These are phyloP conservation scores for Onthophagus taurus DNA, from an alignment of 1,140 invertebrate genomes.

Conservation along the genomic window DNA sequence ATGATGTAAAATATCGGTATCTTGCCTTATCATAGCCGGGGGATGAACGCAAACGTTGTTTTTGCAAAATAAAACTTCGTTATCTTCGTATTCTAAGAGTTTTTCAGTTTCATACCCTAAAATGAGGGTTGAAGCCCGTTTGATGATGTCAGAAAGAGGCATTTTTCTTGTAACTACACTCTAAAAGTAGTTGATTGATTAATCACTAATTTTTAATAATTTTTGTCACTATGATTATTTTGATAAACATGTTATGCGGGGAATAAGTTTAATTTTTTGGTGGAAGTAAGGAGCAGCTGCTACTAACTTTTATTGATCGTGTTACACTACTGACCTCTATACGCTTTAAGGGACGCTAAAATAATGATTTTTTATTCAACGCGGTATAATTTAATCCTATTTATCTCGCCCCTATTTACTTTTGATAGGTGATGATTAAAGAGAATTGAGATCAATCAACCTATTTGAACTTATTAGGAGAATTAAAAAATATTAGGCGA, in stretches of 20 bases:
- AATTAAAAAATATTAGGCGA: too few relatives aligned
- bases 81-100: constrained; percentile 58
- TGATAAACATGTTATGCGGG: neutral
- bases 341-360: too few relatives aligned
- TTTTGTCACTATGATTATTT: neutral
- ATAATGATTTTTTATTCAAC: too few relatives aligned
- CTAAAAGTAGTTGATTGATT: constrained; percentile 1
- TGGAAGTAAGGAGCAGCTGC: neutral
- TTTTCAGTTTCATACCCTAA: constrained; percentile 53
- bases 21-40: constrained; percentile 64
- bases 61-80: constrained; percentile 76
- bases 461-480: too few relatives aligned
- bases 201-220: too few relatives aligned
- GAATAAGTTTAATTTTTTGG: neutral
- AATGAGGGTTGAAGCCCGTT: constrained; percentile 66
- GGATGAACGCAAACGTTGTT: constrained; percentile 97
- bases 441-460: too few relatives aligned
- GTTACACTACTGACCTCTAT: too few relatives aligned
- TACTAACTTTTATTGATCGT: too few relatives aligned
- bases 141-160: constrained; percentile 65
- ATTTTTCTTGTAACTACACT: too few relatives aligned
- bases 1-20: constrained; percentile 76
- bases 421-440: too few relatives aligned
- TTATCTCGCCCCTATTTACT: too few relatives aligned
- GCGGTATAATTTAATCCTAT: too few relatives aligned